These are phyloP conservation scores for Carcinoscorpius rotundicauda DNA, from an alignment of 1,140 invertebrate genomes.

Conservation along the genomic window DNA sequence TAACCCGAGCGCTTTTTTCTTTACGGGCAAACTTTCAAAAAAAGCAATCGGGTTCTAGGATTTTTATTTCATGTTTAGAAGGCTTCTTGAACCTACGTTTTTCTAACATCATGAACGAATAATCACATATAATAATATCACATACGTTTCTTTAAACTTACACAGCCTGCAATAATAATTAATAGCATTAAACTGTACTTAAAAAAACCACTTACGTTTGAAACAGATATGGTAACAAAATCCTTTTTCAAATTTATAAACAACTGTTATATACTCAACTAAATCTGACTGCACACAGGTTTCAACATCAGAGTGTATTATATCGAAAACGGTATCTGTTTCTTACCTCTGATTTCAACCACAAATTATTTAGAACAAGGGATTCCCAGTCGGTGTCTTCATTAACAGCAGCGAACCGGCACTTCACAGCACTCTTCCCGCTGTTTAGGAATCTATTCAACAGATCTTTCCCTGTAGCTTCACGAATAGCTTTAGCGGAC, in stretches of 20 bases:
- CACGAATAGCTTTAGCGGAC: constrained; percentile 96
- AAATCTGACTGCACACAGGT: background rate
- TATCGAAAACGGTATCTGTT: background rate
- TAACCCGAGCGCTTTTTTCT: too few relatives aligned
- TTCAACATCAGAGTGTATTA: background rate
- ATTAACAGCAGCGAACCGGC: constrained; percentile 67
- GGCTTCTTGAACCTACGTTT: too few relatives aligned
- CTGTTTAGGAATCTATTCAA: constrained; percentile 68
- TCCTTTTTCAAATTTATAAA: background rate
- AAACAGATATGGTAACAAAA: background rate
- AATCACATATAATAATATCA: too few relatives aligned
- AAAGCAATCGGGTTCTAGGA: too few relatives aligned
- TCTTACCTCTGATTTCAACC: constrained; percentile 63
- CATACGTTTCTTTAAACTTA: too few relatives aligned
- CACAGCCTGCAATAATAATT: too few relatives aligned
- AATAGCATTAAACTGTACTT: too few relatives aligned
- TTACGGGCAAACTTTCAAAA: too few relatives aligned
- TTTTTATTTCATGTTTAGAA: too few relatives aligned
- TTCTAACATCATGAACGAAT: too few relatives aligned
- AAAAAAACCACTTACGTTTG: too few relatives aligned
- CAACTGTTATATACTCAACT: too few relatives aligned
- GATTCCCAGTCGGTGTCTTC: constrained; percentile 67
- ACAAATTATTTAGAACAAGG: constrained; percentile 61
- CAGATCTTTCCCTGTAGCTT: constrained; percentile 88
- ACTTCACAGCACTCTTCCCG: constrained; percentile 49